Conservation (phyloP, 2,888 invertebrate genomes). For the Ornithoptera priamus region DNA sequence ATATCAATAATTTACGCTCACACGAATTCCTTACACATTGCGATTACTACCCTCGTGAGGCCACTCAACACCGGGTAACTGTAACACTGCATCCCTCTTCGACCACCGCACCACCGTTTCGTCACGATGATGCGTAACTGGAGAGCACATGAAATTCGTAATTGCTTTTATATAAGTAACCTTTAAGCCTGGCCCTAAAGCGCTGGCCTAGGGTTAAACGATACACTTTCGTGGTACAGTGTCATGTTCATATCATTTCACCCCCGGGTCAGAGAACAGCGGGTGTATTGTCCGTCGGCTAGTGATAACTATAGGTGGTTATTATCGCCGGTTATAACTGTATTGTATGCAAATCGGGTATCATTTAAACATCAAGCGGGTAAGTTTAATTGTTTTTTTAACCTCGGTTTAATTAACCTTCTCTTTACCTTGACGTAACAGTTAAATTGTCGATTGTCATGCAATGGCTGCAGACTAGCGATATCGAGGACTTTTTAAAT, state of each 20-base stretch:
- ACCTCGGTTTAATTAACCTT: conserved; percentile 8
- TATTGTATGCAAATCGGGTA: conserved; percentile 41
- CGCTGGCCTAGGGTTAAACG: conserved; percentile 67
- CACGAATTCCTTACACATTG: no score
- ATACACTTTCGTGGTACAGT: conserved; percentile 67
- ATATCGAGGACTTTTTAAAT: no score
- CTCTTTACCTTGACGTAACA: no score
- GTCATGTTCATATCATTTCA: conserved; percentile 46
- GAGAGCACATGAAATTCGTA: conserved; percentile 46
- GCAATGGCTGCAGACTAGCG: no score
- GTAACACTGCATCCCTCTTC: conserved; percentile 37
- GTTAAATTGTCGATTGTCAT: no score
- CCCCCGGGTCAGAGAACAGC: conserved; percentile 56
- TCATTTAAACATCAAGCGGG: not conserved
- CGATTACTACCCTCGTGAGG: no score
- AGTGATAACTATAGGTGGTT: conserved; percentile 50
- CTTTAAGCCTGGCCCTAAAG: conserved; percentile 64
- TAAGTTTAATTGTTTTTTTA: conserved; percentile 6
- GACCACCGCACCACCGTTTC: conserved; percentile 36
- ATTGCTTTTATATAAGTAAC: conserved; percentile 68
- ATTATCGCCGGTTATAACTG: conserved; percentile 12
- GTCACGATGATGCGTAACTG: conserved; percentile 48
- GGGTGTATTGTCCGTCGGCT: conserved; percentile 60
- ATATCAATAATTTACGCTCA: no score
- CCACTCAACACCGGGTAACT: not conserved